phyloP scores from a whole-genome alignment of 1,140 invertebrate species.

The Cotesia typhae region DNA sequence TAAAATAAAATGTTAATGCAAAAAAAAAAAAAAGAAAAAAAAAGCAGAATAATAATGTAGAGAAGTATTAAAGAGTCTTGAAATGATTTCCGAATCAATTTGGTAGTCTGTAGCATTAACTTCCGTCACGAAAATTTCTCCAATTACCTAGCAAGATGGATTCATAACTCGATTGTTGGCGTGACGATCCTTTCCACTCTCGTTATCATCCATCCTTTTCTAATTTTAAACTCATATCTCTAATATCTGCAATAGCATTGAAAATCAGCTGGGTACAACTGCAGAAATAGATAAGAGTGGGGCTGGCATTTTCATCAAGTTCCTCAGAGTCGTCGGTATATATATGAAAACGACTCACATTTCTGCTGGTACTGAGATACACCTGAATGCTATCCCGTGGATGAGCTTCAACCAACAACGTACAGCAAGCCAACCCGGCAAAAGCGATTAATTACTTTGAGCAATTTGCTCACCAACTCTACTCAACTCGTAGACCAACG shows the following conservation, averaged over 20 bases:
- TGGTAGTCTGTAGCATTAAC: conserved; percentile 15
- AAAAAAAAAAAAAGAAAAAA: not conserved
- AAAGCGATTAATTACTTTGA: conserved; percentile 66
- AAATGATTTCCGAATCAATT: conserved; percentile 36
- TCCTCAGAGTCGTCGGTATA: conserved; percentile 24
- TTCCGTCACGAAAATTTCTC: conserved; percentile 34
- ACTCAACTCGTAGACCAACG: conserved; percentile 62
- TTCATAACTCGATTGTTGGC: conserved; percentile 38
- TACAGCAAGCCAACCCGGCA: conserved; percentile 58
- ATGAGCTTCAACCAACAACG: conserved; percentile 56
- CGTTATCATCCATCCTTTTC: not conserved
- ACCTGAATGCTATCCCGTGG: conserved; percentile 56
- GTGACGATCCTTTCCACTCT: conserved; percentile 23
- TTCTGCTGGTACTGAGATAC: conserved; percentile 30
- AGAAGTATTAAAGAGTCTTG: not conserved
- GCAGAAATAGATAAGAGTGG: conserved; percentile 10
- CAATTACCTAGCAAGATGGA: conserved; percentile 38
- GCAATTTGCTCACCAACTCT: conserved; percentile 65
- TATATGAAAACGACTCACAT: conserved; percentile 20
- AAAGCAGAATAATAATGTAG: not conserved
- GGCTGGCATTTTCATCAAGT: conserved; percentile 37
- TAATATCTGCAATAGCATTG: conserved; percentile 34
- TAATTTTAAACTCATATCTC: conserved; percentile 14
- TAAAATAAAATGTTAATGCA: not conserved
- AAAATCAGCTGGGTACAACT: conserved; percentile 35